These are phyloP conservation scores for Caenorhabditis sp. DNA, from an alignment of 2,888 invertebrate genomes.

Conservation along the genomic window DNA sequence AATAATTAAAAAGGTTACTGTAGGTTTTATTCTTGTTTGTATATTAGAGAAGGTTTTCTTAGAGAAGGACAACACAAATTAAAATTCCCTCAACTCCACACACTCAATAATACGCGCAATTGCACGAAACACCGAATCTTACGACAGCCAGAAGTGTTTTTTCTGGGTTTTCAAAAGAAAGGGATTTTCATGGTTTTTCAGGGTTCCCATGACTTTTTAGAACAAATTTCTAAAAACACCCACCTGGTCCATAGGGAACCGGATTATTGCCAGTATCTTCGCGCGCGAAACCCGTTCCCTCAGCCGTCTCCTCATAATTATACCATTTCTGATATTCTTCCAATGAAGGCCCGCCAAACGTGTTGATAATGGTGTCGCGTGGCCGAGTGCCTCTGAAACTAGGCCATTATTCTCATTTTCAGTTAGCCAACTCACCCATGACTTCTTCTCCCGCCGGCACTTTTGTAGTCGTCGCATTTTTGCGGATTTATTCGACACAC, in stretches of 20 bases:
- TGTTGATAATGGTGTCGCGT: background rate
- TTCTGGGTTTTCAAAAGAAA: too few species aligned
- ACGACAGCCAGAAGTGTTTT: too few species aligned
- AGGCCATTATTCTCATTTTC: too few species aligned
- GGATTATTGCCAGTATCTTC: conserved; percentile 23
- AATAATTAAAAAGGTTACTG: too few species aligned
- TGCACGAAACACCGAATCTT: too few species aligned
- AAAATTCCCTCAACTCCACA: too few species aligned
- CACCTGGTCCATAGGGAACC: conserved; percentile 43
- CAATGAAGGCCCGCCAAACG: conserved; percentile 21
- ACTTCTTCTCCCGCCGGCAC: background rate
- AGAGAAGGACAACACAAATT: too few species aligned
- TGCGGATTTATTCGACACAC: conserved; percentile 30
- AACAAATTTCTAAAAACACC: background rate
- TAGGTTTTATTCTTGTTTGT: too few species aligned
- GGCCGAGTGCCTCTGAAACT: background rate
- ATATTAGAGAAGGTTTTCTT: too few species aligned
- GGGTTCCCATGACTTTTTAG: too few species aligned
- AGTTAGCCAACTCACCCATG: background rate
- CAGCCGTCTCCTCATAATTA: conserved; percentile 43
- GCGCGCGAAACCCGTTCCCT: conserved; percentile 42
- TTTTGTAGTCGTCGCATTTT: conserved; percentile 13
- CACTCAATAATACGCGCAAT: too few species aligned
- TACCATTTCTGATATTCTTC: conserved; percentile 40
- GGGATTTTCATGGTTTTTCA: too few species aligned